Evolutionary conservation across 2,113 vertebrate species (phyloP).

Genomic region (Callionymus lyra): DNA sequence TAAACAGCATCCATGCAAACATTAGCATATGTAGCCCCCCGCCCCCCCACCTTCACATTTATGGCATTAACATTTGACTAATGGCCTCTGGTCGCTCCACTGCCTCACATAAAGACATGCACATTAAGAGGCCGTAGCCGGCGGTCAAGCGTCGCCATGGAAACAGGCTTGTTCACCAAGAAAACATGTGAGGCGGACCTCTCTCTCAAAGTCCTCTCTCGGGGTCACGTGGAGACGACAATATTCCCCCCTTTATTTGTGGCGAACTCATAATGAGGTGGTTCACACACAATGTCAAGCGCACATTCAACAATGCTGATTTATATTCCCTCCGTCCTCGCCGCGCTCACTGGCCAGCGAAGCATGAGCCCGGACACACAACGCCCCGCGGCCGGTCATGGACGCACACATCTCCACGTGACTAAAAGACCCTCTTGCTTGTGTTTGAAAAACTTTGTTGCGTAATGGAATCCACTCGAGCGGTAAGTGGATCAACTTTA

Average conservation of each 20-base stretch:
- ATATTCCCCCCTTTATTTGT: constrained; percentile 11
- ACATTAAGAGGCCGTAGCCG: constrained; percentile 19
- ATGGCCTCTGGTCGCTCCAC: neutral
- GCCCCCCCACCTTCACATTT: neutral
- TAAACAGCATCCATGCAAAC: neutral
- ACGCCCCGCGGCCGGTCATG: constrained; percentile 30
- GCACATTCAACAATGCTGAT: constrained; percentile 16
- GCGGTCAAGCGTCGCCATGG: constrained; percentile 12
- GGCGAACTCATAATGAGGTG: constrained; percentile 6
- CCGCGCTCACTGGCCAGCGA: constrained; percentile 24
- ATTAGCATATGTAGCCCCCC: neutral
- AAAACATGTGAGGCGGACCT: constrained; percentile 12
- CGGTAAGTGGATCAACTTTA: constrained; percentile 27
- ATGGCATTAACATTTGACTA: neutral
- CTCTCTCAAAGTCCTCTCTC: constrained; percentile 1
- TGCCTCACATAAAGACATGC: constrained; percentile 15
- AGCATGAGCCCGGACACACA: constrained; percentile 17
- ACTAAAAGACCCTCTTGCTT: constrained; percentile 28
- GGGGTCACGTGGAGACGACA: constrained; percentile 13
- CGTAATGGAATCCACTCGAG: constrained; percentile 41
- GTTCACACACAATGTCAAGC: constrained; percentile 10
- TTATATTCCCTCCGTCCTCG: constrained; percentile 8
- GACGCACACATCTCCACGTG: constrained; percentile 36
- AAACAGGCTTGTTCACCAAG: constrained; percentile 5
- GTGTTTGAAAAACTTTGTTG: constrained; percentile 38